Percentiles rank a stretch among this genome's conserved stretches.
Conservation (phyloP, 2,888 invertebrate species). For the Drepanosiphum platanoidis region DNA sequence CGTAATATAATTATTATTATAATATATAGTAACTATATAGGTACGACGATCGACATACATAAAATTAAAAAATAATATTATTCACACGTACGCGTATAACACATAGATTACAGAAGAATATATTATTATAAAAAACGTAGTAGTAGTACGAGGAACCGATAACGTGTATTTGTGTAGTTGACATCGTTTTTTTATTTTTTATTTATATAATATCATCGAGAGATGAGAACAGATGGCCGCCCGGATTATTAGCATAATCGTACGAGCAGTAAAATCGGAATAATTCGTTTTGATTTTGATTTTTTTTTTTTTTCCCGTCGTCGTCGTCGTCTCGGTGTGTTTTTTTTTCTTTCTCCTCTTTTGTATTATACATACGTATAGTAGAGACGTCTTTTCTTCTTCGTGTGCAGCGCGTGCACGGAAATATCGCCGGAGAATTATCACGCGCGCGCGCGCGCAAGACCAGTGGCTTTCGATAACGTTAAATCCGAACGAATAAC, state of each 20-base stretch:
- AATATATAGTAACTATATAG: background rate
- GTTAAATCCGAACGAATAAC: conserved; percentile 53
- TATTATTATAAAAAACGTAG: background rate
- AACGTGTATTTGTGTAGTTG: conserved; percentile 8
- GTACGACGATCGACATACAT: background rate
- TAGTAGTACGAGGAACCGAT: background rate
- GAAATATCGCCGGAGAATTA: conserved; percentile 56
- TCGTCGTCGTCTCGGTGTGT: background rate
- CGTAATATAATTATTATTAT: background rate
- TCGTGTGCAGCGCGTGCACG: conserved; percentile 47
- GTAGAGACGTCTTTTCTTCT: conserved; percentile 32
- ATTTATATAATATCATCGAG: background rate
- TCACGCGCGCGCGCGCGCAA: conserved; percentile 38
- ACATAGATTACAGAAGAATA: background rate
- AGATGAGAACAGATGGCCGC: conserved; percentile 40
- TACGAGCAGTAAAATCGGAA: conserved; percentile 41
- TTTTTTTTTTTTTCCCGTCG: background rate
- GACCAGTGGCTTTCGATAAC: conserved; percentile 62
- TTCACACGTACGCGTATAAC: background rate
- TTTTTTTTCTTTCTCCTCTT: background rate
- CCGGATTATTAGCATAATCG: conserved; percentile 57
- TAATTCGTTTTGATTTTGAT: conserved; percentile 37
- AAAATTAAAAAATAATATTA: background rate
- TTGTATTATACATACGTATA: no score
- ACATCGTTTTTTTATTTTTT: conserved; percentile 28